phyloP scores from a whole-genome alignment of 2,888 invertebrate genomes.

The Cyclophora punctaria region DNA sequence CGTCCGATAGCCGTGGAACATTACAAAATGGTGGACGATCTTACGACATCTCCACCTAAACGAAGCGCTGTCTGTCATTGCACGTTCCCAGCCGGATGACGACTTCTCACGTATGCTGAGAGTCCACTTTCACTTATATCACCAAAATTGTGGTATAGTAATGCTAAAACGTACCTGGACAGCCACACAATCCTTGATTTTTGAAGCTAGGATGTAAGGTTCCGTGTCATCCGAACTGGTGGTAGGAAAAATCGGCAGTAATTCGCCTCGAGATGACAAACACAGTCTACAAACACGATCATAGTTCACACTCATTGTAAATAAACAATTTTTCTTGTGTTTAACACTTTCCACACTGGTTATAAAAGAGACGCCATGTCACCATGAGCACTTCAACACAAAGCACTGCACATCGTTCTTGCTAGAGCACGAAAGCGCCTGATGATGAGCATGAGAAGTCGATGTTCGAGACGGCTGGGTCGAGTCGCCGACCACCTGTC shows the following conservation, averaged over 20 bases:
- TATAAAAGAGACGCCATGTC: constrained; percentile 72
- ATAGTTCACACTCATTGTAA: constrained; percentile 73
- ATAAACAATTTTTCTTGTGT: constrained; percentile 55
- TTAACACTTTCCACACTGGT: constrained; percentile 49
- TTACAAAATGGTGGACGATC: constrained; percentile 77
- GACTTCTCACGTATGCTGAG: constrained; percentile 68
- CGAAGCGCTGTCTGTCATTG: constrained; percentile 68
- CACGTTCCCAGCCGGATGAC: constrained; percentile 70
- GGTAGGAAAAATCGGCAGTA: constrained; percentile 76
- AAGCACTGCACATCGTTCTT: constrained; percentile 72
- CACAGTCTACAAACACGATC: constrained; percentile 78
- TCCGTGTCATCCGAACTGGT: constrained; percentile 72
- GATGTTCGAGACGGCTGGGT: constrained; percentile 72
- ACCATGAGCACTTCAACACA: constrained; percentile 73
- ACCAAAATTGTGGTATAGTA: constrained; percentile 43
- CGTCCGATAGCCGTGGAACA: constrained; percentile 70
- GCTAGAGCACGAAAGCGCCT: constrained; percentile 74
- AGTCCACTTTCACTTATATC: constrained; percentile 72
- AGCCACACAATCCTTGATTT: constrained; percentile 79
- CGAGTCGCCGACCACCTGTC: constrained; percentile 75
- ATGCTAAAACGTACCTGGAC: constrained; percentile 77
- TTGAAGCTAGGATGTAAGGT: constrained; percentile 73
- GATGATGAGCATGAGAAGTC: constrained; percentile 76
- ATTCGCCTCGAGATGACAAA: constrained; percentile 76
- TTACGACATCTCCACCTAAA: constrained; percentile 76